A percentile compares a stretch with the other conserved stretches of the same genome.
Conservation (phyloP, 2,113 vertebrate species). For the Neotragus moschatus region DNA sequence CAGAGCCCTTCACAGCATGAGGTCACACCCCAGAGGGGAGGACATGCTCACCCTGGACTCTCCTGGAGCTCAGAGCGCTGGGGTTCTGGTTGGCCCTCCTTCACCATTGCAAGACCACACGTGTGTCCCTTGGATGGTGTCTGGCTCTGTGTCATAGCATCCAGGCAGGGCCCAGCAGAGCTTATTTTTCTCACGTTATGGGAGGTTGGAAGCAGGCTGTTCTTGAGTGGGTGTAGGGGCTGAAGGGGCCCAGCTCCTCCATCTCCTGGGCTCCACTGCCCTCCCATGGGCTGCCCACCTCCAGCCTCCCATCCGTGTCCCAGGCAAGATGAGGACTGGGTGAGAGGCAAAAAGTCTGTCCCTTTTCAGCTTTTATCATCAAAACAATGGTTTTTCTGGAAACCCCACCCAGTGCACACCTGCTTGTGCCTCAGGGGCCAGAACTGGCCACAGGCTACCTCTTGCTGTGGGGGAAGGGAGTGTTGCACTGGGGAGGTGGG, state of each 20-base stretch:
- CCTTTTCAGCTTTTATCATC: not conserved
- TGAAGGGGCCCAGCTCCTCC: not conserved
- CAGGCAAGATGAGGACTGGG: not conserved
- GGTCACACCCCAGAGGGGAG: not conserved
- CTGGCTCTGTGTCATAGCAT: not conserved
- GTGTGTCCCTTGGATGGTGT: not conserved
- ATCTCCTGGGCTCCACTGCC: fast-evolving
- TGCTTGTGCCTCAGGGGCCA: no score
- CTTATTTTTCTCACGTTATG: fast-evolving
- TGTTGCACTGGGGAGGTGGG: not conserved
- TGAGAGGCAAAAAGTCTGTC: no score
- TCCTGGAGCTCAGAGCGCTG: fast-evolving
- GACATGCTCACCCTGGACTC: not conserved
- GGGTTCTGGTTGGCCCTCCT: not conserved
- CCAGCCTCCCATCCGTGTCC: fast-evolving
- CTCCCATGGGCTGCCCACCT: not conserved
- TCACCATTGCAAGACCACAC: not conserved
- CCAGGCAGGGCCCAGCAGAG: not conserved
- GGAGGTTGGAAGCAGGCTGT: not conserved
- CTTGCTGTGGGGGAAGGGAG: not conserved
- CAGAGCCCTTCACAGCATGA: not conserved
- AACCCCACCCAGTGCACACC: no score
- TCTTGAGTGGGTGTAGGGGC: not conserved
- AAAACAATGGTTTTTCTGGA: not conserved
- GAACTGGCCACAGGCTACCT: not conserved